phyloP scores from a whole-genome alignment of 2,888 invertebrate species.

The Plagodis pulveraria region DNA sequence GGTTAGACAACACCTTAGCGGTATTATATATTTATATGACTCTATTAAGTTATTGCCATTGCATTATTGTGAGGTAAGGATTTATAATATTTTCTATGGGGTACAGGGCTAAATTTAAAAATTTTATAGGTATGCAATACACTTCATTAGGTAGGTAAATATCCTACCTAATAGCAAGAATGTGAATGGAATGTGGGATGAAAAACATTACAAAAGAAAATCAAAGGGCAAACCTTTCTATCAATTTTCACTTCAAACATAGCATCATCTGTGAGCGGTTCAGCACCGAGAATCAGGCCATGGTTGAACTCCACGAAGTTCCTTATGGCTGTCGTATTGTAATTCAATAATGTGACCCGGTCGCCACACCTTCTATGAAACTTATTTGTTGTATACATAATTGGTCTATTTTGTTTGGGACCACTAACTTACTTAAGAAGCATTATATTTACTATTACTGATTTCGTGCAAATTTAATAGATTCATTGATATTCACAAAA shows the following conservation, averaged over 20 bases:
- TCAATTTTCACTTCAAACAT: constrained; percentile 95
- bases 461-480: background rate
- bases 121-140: too few relatives aligned
- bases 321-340: constrained; percentile 92
- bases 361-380: constrained; percentile 94
- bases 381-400: constrained; percentile 65
- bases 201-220: background rate
- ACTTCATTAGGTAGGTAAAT: too few relatives aligned
- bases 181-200: too few relatives aligned
- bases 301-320: constrained; percentile 94
- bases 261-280: constrained; percentile 91
- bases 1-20: too few relatives aligned
- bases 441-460: background rate
- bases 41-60: too few relatives aligned
- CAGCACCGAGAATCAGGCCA: constrained; percentile 93
- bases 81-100: too few relatives aligned
- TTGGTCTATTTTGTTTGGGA: too few relatives aligned
- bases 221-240: constrained; percentile 89
- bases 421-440: background rate
- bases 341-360: constrained; percentile 92
- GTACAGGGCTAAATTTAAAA: too few relatives aligned
- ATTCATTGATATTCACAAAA: too few relatives aligned
- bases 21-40: too few relatives aligned
- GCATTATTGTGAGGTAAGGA: too few relatives aligned
- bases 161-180: too few relatives aligned